Evolutionary conservation across 1,140 invertebrate species (phyloP), one percentile per base, ranked within the genome.

Genomic region (Cephus cinctus): DNA sequence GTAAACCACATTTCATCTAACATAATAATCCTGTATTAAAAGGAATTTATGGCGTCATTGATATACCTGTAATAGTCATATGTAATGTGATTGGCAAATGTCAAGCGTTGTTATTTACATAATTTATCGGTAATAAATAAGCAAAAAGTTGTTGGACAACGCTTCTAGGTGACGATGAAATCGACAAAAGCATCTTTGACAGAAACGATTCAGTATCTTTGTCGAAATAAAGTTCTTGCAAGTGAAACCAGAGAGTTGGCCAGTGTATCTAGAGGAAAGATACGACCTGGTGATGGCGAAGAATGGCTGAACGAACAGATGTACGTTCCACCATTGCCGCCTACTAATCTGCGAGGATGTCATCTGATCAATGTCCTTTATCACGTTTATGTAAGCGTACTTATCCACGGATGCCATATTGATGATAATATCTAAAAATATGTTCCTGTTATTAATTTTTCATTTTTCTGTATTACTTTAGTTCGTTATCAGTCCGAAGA

Each of bases 331-430:
- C 92, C 95, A 14, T 76, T 98, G 52, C 94, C 94, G 35, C 96
- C 96, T 8, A 97, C 94, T 15, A 94, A 96, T 79, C 78, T 98
- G n/a, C 80, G 93, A 51, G 94, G 94, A 27, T 98, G 94, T 70
- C 90, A 94, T 73, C 83, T 98, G 48, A 97, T 98, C 59, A 86
- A 90, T 67, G 92, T 98, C 51, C 86, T 94, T 58, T 98, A 98
- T 71, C 91, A 95, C 71, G 89, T 98, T 36, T 93, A 91, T 75
- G 93, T 96, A 78, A 90, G 90, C 88, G 57, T 43, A 47, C 18
- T 49, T 48, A 20, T 39, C 4, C 9, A 27, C 23, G n/a, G 21
- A 3, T 39, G 5, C 36, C 14, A 4, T 39, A 19, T 6, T 39
- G 8, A 42, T 11, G 12, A 25, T 18, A 11, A 23, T 4, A 14